Conservation (phyloP, 2,888 invertebrate genomes). For the Tanaodytes sp. region DNA sequence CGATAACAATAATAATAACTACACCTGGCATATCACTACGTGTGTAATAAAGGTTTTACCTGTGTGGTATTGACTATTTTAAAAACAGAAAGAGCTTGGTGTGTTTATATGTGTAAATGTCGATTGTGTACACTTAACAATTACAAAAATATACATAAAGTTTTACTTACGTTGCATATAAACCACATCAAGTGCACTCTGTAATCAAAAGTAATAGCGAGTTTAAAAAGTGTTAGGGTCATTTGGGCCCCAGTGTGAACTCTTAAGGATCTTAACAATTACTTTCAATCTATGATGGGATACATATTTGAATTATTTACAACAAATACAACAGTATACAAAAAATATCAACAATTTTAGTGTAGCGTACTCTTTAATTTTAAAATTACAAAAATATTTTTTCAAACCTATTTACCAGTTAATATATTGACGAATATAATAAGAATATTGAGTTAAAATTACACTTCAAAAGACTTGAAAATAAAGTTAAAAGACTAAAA, state of each 20-base stretch:
- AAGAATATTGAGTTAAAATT: too few relatives aligned
- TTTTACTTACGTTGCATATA: constrained; percentile 48
- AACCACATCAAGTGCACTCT: constrained; percentile 52
- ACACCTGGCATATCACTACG: too few relatives aligned
- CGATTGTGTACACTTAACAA: constrained; percentile 43
- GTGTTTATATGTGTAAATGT: constrained; percentile 29
- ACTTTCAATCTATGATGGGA: constrained; percentile 30
- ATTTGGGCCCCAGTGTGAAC: constrained; percentile 34
- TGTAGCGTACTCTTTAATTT: not conserved
- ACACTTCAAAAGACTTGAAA: not conserved
- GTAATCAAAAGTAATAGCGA: constrained; percentile 51
- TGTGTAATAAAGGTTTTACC: too few relatives aligned
- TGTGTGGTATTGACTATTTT: too few relatives aligned
- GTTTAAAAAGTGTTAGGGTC: constrained; percentile 46
- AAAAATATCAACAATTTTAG: not conserved
- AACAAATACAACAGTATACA: constrained; percentile 25
- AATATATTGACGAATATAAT: not conserved
- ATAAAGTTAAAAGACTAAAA: constrained; percentile 11
- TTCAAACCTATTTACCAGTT: too few relatives aligned
- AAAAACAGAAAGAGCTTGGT: constrained; percentile 41
- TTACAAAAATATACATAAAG: constrained; percentile 51
- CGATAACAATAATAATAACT: too few relatives aligned
- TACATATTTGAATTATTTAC: constrained; percentile 26
- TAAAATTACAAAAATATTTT: too few relatives aligned
- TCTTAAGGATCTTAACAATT: constrained; percentile 26